Evolutionary conservation across 2,113 vertebrate species (phyloP).

Genomic region (Sardina pilchardus): DNA sequence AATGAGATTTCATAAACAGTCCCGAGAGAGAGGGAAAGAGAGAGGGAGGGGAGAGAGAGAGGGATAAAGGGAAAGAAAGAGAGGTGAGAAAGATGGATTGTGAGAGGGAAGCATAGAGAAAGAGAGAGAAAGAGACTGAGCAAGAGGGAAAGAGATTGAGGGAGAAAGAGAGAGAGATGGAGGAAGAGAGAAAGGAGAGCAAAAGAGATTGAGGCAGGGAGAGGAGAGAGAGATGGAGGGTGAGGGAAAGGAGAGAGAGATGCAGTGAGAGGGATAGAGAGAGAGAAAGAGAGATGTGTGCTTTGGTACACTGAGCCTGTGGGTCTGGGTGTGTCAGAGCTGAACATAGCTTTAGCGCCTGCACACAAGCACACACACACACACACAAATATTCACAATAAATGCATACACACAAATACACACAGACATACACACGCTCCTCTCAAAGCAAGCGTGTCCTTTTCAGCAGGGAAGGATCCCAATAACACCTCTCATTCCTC

Average conservation of each 20-base stretch:
- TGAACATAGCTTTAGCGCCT: background rate
- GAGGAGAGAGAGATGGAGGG: background rate
- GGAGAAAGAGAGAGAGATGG: background rate
- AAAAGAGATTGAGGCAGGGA: background rate
- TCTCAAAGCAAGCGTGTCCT: background rate
- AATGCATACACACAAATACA: background rate
- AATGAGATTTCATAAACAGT: background rate
- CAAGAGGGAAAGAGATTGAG: background rate
- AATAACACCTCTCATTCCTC: background rate
- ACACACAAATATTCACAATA: slow-evolving; percentile 1
- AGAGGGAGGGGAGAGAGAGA: background rate
- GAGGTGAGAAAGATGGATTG: too few relatives aligned
- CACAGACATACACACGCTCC: slow-evolving; percentile 7
- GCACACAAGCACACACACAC: slow-evolving; percentile 20
- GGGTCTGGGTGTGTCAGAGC: background rate
- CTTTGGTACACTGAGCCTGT: background rate
- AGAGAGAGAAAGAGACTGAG: background rate
- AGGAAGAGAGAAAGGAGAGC: background rate
- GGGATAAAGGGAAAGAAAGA: background rate
- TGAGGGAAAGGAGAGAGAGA: background rate
- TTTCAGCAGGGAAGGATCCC: slow-evolving; percentile 1
- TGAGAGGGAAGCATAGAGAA: background rate
- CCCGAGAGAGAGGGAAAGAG: too few relatives aligned
- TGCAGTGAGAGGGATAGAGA: background rate
- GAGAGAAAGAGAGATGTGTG: background rate